A percentile compares a stretch with the other conserved stretches of the same genome.
Conservation (phyloP, 2,888 invertebrate species). For the Hybos culiciformis region DNA sequence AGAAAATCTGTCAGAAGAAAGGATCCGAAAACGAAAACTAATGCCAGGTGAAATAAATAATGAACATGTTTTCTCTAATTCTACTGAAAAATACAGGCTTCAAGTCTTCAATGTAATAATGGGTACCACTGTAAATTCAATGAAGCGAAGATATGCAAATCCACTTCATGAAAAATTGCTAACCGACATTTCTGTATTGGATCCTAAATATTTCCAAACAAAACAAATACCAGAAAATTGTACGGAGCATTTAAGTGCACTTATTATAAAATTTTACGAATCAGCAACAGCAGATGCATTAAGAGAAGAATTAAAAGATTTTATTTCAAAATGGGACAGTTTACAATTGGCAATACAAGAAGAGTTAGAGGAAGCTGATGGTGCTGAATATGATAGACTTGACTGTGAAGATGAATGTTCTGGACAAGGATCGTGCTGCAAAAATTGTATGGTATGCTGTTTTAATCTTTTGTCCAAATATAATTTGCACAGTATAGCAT, state of each 20-base stretch:
- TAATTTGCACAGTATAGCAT: not conserved
- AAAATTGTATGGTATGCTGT: not conserved
- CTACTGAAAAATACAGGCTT: not conserved
- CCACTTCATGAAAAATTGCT: not conserved
- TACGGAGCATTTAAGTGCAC: not conserved
- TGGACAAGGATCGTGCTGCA: not conserved
- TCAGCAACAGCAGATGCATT: not conserved
- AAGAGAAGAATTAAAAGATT: not conserved
- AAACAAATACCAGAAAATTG: not conserved
- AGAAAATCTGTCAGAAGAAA: not conserved
- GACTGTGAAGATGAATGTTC: not conserved
- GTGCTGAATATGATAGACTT: not conserved
- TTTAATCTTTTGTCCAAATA: constrained; percentile 1
- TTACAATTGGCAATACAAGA: not conserved
- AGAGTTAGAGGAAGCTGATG: not conserved
- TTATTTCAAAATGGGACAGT: not conserved
- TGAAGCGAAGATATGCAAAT: not conserved
- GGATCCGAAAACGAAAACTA: not conserved
- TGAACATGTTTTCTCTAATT: not conserved
- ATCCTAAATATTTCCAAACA: not conserved
- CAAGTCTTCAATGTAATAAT: not conserved
- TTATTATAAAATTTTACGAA: not conserved
- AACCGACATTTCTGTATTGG: not conserved
- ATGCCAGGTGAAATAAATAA: not conserved
- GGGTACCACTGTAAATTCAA: not conserved